Evolutionary conservation across 2,888 invertebrate genomes (phyloP), one percentile per base, ranked within the genome.

Genomic region (Sphinx pinastri): DNA sequence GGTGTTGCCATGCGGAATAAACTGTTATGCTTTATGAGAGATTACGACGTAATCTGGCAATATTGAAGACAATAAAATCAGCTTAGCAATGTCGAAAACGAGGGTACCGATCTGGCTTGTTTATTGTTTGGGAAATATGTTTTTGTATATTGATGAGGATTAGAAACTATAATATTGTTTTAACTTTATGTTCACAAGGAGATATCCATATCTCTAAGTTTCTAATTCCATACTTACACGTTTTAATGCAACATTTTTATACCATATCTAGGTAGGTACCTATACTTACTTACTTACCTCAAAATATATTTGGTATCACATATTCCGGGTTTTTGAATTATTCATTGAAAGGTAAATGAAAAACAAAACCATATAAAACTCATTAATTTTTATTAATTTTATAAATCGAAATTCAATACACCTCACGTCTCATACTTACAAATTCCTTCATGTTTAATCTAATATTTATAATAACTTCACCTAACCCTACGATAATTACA

Each of bases 21-120:
- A 93, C 93, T 90, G 93, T 91, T 91, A 88, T 91, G 86, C 88
- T 89, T 93, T 93, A 93, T 92, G 91, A 93, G 92, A 90, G 93
- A 93, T 94, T 94, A 92, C 80, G 79, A 83, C 84, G 88, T 94
- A 94, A 94, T 93, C 93, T 93, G 93, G 92, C 92, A 92, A 93
- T 93, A 94, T 93, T 93, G 91, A 92, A 93, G 91, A 93, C 93
- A 93, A 93, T 93, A 90, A 93, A 92, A 92, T 92, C 86, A 91
- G 91, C 92, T 92, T 88, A 90, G 81, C 79, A 81, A 72, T 74
- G 71, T 51, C n/a, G 71, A 71, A 73, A 74, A 71, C 71, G 79
- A 78, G 73, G 77, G 75, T 71, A 71, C 71, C 72, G 72, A 73
- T 73, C 77, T 76, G 80, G 74, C 81, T 82, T 86, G 67, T 58